Evolutionary conservation across 2,888 invertebrate genomes (phyloP).

Genomic region (Eupithecia inturbata): DNA sequence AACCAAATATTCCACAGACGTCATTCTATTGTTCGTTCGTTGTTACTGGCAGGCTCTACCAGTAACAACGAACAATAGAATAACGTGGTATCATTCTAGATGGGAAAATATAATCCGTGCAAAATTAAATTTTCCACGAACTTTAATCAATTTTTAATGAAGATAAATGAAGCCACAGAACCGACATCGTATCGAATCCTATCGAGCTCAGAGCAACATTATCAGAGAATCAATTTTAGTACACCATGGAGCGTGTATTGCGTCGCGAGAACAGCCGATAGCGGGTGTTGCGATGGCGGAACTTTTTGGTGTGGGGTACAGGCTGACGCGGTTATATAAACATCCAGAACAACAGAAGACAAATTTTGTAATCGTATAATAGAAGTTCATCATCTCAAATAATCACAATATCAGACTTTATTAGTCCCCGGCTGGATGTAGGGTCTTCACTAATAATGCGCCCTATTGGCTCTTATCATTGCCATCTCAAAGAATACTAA

Average conservation of each 20-base stretch:
- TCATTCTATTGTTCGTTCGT: too few relatives aligned
- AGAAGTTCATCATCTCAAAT: too few relatives aligned
- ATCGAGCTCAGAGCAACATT: slow-evolving; percentile 40
- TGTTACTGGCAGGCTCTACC: too few relatives aligned
- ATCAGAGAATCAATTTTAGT: slow-evolving; percentile 63
- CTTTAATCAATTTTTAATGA: slow-evolving; percentile 20
- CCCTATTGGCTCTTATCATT: too few relatives aligned
- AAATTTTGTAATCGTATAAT: too few relatives aligned
- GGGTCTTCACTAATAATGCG: too few relatives aligned
- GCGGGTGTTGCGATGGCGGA: slow-evolving; percentile 55
- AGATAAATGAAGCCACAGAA: slow-evolving; percentile 12
- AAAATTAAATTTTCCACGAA: background rate
- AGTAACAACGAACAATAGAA: slow-evolving; percentile 2
- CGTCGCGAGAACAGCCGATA: slow-evolving; percentile 62
- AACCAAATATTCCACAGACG: too few relatives aligned
- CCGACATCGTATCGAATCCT: slow-evolving; percentile 10
- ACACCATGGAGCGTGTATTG: slow-evolving; percentile 54
- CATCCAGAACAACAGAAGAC: background rate
- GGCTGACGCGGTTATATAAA: slow-evolving; percentile 17
- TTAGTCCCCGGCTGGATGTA: too few relatives aligned
- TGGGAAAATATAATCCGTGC: background rate
- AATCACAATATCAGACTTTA: too few relatives aligned
- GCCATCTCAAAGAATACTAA: too few relatives aligned
- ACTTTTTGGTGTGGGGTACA: slow-evolving; percentile 44
- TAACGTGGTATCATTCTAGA: background rate